These are phyloP conservation scores for Fissipunctia ypsillon DNA, from an alignment of 2,888 invertebrate genomes.

Conservation along the genomic window DNA sequence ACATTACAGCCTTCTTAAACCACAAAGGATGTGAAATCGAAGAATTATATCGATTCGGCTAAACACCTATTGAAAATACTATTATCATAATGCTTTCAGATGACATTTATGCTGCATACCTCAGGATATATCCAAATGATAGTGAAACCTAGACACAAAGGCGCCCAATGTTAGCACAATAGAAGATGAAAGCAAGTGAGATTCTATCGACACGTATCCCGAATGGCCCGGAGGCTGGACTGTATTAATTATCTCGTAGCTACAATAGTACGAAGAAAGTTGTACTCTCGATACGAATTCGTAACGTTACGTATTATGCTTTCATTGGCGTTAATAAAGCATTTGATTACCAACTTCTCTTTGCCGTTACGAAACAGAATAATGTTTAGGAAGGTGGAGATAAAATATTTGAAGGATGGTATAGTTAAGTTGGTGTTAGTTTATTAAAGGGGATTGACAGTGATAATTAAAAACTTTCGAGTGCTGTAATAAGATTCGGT, in stretches of 20 bases:
- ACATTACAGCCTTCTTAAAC: slow-evolving; percentile 4
- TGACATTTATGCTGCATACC: slow-evolving; percentile 48
- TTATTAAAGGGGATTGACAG: slow-evolving; percentile 71
- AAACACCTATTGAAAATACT: slow-evolving; percentile 37
- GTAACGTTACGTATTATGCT: slow-evolving; percentile 80
- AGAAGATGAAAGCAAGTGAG: slow-evolving; percentile 59
- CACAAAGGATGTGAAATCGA: slow-evolving; percentile 42
- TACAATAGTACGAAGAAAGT: slow-evolving; percentile 84
- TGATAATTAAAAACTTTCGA: slow-evolving; percentile 86
- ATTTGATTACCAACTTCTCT: slow-evolving; percentile 58
- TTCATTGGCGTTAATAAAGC: slow-evolving; percentile 71
- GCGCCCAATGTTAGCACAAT: slow-evolving; percentile 41
- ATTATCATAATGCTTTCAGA: slow-evolving; percentile 24
- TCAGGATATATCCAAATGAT: slow-evolving; percentile 41
- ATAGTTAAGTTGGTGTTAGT: slow-evolving; percentile 38
- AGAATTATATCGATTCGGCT: slow-evolving; percentile 18
- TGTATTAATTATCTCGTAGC: slow-evolving; percentile 80
- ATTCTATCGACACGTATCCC: slow-evolving; percentile 51
- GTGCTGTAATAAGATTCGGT: slow-evolving; percentile 75
- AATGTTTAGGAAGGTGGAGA: background rate
- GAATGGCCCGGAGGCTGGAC: slow-evolving; percentile 64
- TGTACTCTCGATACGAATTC: slow-evolving; percentile 77
- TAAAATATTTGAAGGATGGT: background rate
- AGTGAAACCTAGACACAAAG: slow-evolving; percentile 53
- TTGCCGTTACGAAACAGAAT: slow-evolving; percentile 38